phyloP scores from a whole-genome alignment of 2,888 invertebrate species.

The Toxonevra muliebris region DNA sequence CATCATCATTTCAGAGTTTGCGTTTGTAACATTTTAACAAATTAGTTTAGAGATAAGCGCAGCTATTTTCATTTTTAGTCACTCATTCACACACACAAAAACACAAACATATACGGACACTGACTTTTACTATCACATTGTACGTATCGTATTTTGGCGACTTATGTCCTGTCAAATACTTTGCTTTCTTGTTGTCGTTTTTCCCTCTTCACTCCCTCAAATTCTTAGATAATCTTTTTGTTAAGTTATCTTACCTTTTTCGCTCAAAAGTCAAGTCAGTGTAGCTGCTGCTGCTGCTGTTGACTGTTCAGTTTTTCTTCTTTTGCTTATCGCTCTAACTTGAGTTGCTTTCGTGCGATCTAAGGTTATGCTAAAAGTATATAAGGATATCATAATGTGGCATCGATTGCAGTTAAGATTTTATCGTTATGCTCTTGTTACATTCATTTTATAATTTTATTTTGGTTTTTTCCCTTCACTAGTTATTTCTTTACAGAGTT shows the following conservation, averaged over 20 bases:
- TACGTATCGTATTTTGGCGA: neutral
- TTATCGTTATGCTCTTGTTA: slow-evolving; percentile 20
- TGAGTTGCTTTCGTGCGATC: slow-evolving; percentile 7
- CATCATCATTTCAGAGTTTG: neutral
- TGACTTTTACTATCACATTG: too few relatives aligned
- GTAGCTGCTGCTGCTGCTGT: neutral
- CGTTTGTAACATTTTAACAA: slow-evolving; percentile 49
- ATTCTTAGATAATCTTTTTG: neutral
- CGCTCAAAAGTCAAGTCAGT: neutral
- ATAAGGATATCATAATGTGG: slow-evolving; percentile 33
- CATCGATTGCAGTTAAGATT: slow-evolving; percentile 36
- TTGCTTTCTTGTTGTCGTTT: neutral
- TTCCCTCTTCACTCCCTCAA: too few relatives aligned
- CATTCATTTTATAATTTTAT: neutral
- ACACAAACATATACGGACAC: slow-evolving; percentile 2
- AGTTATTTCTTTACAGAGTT: neutral
- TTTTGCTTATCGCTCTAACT: neutral
- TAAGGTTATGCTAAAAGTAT: slow-evolving; percentile 32
- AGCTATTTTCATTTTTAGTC: neutral
- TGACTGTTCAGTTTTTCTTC: neutral
- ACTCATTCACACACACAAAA: neutral
- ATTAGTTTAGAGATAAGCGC: slow-evolving; percentile 52
- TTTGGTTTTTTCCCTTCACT: neutral
- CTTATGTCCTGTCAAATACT: slow-evolving; percentile 16
- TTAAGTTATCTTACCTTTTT: slow-evolving; percentile 4